A percentile compares a stretch with the other conserved stretches of the same genome.
Evolutionary conservation across 2,797 vertebrate species (phyloP).

Genomic region (Percopsis omiscomaycus): DNA sequence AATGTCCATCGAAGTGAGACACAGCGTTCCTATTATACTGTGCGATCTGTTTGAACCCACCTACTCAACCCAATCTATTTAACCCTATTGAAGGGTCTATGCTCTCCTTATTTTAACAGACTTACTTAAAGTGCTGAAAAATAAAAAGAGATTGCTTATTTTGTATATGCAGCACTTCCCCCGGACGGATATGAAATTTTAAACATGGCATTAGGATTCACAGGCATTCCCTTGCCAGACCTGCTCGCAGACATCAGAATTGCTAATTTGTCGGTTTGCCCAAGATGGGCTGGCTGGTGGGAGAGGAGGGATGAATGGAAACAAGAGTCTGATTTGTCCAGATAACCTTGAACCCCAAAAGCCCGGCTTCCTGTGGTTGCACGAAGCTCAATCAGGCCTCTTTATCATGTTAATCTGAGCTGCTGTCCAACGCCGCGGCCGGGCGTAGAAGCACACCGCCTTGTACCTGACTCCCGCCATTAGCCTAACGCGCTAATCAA

Average conservation of each 20-base stretch:
- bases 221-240: constrained; percentile 71
- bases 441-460: constrained; percentile 23
- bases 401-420: constrained; percentile 74
- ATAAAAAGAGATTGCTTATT: constrained; percentile 70
- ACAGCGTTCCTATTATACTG: constrained; percentile 30
- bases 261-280: constrained; percentile 74
- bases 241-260: constrained; percentile 77
- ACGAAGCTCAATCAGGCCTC: constrained; percentile 65
- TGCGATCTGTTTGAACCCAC: constrained; percentile 7
- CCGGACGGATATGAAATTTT: constrained; percentile 73
- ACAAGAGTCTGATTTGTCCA: constrained; percentile 74
- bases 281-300: constrained; percentile 60
- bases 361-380: constrained; percentile 63
- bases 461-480: constrained; percentile 54
- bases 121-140: constrained; percentile 57
- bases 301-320: constrained; percentile 70
- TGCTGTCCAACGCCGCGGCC: constrained; percentile 36
- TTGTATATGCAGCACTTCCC: constrained; percentile 73
- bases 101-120: constrained; percentile 37
- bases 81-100: constrained; percentile 64
- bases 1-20: constrained; percentile 29
- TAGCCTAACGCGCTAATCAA: constrained; percentile 55
- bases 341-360: constrained; percentile 76
- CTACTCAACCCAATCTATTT: constrained; percentile 49
- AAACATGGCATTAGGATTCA: constrained; percentile 80